Conservation (phyloP, 2,113 vertebrate genomes). For the Caloenas nicobarica region DNA sequence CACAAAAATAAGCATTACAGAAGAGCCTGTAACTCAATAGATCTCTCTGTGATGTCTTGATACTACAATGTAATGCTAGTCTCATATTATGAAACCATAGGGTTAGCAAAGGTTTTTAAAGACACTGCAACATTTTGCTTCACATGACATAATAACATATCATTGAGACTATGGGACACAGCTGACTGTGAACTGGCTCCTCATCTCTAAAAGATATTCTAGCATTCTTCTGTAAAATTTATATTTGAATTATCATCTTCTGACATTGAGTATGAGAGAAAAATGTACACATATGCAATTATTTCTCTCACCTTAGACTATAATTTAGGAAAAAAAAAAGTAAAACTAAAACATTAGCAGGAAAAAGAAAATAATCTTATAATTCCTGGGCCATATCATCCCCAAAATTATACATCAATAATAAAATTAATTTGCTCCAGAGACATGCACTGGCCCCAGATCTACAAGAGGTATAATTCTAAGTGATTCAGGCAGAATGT, state of each 20-base stretch:
- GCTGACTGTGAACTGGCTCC: not conserved
- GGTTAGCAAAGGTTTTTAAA: not conserved
- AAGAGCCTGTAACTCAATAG: not conserved
- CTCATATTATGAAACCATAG: not conserved
- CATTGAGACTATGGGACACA: not conserved
- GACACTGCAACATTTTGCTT: not conserved
- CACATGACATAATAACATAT: not conserved
- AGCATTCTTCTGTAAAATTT: not conserved
- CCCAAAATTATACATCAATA: not conserved
- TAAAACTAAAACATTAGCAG: not conserved
- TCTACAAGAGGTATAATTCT: not conserved
- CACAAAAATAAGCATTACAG: not conserved
- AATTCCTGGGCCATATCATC: not conserved
- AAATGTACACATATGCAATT: not conserved
- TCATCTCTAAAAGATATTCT: not conserved
- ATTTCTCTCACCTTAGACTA: not conserved
- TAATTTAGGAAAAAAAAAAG: not conserved
- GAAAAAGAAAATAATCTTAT: not conserved
- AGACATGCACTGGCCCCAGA: not conserved
- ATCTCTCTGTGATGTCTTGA: not conserved
- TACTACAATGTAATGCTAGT: not conserved
- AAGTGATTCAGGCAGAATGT: not conserved
- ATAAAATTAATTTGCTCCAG: not conserved
- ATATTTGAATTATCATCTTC: not conserved
- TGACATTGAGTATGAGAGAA: not conserved